Percentiles rank a stretch among this genome's conserved stretches.
Conservation (phyloP, 1,140 invertebrate species). For the Leptinotarsa undecemlineata region DNA sequence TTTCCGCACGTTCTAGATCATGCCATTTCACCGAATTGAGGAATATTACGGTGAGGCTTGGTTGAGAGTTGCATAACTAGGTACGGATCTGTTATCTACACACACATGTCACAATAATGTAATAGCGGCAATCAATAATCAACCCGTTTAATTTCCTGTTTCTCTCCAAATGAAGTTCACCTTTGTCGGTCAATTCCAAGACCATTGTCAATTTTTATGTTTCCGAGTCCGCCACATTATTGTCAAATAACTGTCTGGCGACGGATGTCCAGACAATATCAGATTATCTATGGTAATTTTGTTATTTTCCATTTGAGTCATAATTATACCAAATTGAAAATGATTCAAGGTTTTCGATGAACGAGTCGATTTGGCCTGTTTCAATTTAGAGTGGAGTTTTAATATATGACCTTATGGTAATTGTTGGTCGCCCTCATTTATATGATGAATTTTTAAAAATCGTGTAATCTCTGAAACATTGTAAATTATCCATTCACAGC, state of each 20-base stretch:
- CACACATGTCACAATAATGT: not conserved
- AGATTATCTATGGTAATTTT: not conserved
- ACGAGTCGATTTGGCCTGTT: too few species aligned
- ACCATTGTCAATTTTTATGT: slow-evolving; percentile 17
- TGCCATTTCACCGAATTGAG: too few species aligned
- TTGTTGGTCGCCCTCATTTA: too few species aligned
- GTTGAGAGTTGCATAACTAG: not conserved
- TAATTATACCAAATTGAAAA: too few species aligned
- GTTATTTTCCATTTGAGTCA: not conserved
- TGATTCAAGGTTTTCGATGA: too few species aligned
- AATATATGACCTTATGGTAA: too few species aligned
- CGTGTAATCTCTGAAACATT: too few species aligned
- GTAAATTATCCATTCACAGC: too few species aligned
- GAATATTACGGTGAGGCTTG: too few species aligned
- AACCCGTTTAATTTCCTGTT: slow-evolving; percentile 19
- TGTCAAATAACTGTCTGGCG: not conserved
- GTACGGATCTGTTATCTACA: not conserved
- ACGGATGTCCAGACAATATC: not conserved
- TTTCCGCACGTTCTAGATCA: too few species aligned
- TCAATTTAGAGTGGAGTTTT: too few species aligned
- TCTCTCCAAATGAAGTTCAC: not conserved
- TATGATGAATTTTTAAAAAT: too few species aligned
- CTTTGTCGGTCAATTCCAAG: slow-evolving; percentile 17
- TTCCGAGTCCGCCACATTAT: not conserved
- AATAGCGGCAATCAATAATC: not conserved